Evolutionary conservation across 2,888 invertebrate genomes (phyloP).

Genomic region (Gastrophysa polygoni): DNA sequence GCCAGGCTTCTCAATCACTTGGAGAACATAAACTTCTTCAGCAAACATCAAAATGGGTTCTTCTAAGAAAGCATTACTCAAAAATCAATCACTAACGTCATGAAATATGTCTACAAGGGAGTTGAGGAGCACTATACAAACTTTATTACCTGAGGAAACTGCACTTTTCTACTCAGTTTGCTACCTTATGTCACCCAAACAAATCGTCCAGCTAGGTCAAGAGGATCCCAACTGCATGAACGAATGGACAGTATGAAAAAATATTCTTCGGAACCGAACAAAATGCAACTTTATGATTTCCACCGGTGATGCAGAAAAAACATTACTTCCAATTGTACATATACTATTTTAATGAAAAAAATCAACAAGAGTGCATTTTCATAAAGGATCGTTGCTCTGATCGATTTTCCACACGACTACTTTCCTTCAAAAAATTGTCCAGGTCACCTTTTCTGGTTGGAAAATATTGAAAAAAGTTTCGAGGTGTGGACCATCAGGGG

Average conservation of each 20-base stretch:
- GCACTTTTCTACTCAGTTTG: conserved; percentile 4
- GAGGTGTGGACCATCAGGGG: too few species aligned
- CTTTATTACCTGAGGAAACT: neutral
- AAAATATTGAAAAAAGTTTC: too few species aligned
- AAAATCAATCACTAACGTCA: neutral
- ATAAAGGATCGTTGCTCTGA: too few species aligned
- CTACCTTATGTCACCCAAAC: neutral
- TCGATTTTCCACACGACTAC: too few species aligned
- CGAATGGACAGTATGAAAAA: conserved; percentile 8
- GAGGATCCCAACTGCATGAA: neutral
- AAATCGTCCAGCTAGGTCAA: neutral
- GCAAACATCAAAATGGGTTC: neutral
- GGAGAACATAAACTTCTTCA: conserved; percentile 2
- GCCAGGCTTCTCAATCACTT: conserved; percentile 1
- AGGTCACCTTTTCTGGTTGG: too few species aligned
- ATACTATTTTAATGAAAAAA: conserved; percentile 6
- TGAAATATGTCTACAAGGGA: neutral
- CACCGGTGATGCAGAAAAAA: conserved; percentile 7
- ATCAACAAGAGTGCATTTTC: too few species aligned
- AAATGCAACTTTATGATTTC: conserved; percentile 7
- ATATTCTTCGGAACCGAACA: conserved; percentile 8
- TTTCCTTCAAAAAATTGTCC: too few species aligned
- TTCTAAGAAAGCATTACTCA: neutral
- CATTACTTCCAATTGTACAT: conserved; percentile 9
- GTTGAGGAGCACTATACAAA: neutral